These are phyloP conservation scores for Leptatherina wallacei DNA, from an alignment of 2,797 vertebrate genomes.

Conservation along the genomic window DNA sequence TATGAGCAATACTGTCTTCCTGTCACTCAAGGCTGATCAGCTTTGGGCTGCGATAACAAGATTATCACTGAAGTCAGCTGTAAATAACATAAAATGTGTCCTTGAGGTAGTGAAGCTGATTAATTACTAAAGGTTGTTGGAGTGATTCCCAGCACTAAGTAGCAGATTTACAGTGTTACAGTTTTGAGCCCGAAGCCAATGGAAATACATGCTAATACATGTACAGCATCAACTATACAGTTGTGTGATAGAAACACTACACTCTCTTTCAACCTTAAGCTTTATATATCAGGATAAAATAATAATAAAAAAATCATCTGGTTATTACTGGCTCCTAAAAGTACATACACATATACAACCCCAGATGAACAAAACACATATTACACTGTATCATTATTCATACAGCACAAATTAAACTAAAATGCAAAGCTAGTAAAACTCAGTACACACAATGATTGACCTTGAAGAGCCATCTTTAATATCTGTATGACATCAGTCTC, in stretches of 20 bases:
- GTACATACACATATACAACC: background rate
- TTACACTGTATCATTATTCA: too few species aligned
- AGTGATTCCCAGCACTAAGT: conserved; percentile 53
- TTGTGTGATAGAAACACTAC: background rate
- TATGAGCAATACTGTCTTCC: conserved; percentile 49
- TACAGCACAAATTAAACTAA: too few species aligned
- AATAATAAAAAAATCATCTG: background rate
- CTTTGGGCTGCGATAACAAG: conserved; percentile 66
- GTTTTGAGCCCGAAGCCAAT: conserved; percentile 27
- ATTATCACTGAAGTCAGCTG: conserved; percentile 63
- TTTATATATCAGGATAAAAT: background rate
- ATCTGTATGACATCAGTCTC: background rate
- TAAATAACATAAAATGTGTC: conserved; percentile 67
- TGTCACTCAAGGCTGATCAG: conserved; percentile 71
- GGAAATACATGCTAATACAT: conserved; percentile 33
- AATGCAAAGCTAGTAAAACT: too few species aligned
- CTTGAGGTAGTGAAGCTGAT: conserved; percentile 60
- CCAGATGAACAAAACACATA: background rate
- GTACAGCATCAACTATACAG: background rate
- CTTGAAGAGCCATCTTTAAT: background rate
- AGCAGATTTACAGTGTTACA: conserved; percentile 43
- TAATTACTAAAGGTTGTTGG: conserved; percentile 68
- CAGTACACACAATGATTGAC: background rate
- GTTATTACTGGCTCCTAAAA: background rate
- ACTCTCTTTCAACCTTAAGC: background rate